Percentiles rank a stretch among this genome's conserved stretches.
phyloP scores from a whole-genome alignment of 2,888 invertebrate species.

The Eristalis intricaria region DNA sequence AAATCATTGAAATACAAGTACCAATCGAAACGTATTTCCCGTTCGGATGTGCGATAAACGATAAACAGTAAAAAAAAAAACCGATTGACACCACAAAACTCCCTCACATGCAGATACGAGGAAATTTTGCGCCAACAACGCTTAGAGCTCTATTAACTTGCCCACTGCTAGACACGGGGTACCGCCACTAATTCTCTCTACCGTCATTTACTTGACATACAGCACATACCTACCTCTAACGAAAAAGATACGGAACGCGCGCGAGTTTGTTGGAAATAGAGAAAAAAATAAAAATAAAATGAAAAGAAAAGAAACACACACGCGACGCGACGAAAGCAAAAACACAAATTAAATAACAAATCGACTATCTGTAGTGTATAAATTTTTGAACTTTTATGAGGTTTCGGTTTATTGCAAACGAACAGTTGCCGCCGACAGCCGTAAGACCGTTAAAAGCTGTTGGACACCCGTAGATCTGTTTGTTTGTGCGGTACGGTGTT shows the following conservation, averaged over 20 bases:
- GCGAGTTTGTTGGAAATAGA: slow-evolving; percentile 5
- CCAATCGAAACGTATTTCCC: slow-evolving; percentile 1
- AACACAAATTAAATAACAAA: slow-evolving; percentile 8
- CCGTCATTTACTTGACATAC: slow-evolving; percentile 22
- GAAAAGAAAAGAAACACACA: neutral
- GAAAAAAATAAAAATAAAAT: neutral
- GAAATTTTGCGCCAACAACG: slow-evolving; percentile 6
- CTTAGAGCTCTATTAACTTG: slow-evolving; percentile 26
- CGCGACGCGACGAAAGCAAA: neutral
- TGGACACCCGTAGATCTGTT: slow-evolving; percentile 12
- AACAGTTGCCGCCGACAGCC: slow-evolving; percentile 37
- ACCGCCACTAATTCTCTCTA: slow-evolving; percentile 42
- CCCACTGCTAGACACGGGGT: slow-evolving; percentile 30
- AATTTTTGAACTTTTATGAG: slow-evolving; percentile 51
- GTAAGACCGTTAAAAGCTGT: slow-evolving; percentile 22
- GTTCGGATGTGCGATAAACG: slow-evolving; percentile 36
- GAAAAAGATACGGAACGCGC: slow-evolving; percentile 48
- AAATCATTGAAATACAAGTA: neutral
- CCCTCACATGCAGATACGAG: slow-evolving; percentile 50
- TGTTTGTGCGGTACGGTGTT: neutral
- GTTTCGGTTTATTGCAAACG: slow-evolving; percentile 52
- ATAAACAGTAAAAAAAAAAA: neutral
- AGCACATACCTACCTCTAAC: slow-evolving; percentile 23
- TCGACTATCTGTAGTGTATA: slow-evolving; percentile 52
- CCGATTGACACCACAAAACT: slow-evolving; percentile 56